A percentile compares a stretch with the other conserved stretches of the same genome.
Evolutionary conservation across 2,113 vertebrate species (phyloP).

Genomic region (Antechinus stuartii): DNA sequence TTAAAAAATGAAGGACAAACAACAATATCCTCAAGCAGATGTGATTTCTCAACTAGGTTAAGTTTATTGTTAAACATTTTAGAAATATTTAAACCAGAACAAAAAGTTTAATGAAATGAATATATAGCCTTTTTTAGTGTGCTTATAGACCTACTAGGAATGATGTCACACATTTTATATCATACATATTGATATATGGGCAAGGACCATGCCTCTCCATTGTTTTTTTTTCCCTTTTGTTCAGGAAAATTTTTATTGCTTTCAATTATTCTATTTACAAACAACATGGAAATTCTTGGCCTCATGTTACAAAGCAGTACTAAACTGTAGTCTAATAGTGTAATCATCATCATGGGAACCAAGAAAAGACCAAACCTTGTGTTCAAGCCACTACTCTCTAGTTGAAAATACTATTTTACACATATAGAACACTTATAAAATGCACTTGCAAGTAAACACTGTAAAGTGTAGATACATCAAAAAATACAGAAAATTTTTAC

Average conservation of each 20-base stretch:
- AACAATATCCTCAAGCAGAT: background rate
- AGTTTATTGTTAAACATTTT: background rate
- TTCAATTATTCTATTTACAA: slow-evolving; percentile 95
- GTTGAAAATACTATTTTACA: slow-evolving; percentile 91
- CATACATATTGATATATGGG: background rate
- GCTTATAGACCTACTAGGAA: background rate
- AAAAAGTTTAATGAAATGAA: background rate
- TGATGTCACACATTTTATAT: background rate
- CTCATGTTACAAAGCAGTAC: slow-evolving; percentile 93
- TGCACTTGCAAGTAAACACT: no score
- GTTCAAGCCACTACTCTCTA: slow-evolving; percentile 85
- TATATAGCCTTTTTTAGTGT: background rate
- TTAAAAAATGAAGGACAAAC: background rate
- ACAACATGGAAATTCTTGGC: slow-evolving; percentile 92
- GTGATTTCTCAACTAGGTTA: background rate
- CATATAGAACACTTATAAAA: slow-evolving; percentile 72
- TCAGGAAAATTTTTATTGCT: slow-evolving; percentile 96
- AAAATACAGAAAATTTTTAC: slow-evolving; percentile 95
- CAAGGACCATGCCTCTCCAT: background rate
- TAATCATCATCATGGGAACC: slow-evolving; percentile 87
- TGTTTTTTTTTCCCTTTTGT: slow-evolving; percentile 83
- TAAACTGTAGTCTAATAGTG: slow-evolving; percentile 90
- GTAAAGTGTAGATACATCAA: slow-evolving; percentile 90
- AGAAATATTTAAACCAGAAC: background rate
- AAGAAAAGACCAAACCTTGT: slow-evolving; percentile 84